phyloP scores from a whole-genome alignment of 1,140 invertebrate genomes.

The Trichonephila clavipes region DNA sequence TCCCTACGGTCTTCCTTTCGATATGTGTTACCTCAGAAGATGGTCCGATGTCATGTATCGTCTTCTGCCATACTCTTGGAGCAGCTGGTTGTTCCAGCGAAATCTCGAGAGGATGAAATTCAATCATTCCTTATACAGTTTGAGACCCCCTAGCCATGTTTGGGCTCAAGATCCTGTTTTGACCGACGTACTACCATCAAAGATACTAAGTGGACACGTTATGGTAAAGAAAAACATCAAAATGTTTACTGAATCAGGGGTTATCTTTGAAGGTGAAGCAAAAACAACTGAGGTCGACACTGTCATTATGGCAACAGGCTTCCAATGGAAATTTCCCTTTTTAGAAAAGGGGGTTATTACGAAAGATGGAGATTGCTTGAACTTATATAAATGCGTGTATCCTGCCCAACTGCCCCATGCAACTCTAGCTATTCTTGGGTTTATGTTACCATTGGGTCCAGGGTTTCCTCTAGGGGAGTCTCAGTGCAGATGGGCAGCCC shows the following conservation, averaged over 20 bases:
- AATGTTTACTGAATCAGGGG: conserved; percentile 79
- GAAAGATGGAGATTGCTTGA: conserved; percentile 63
- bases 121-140: conserved; percentile 81
- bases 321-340: conserved; percentile 78
- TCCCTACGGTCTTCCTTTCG: conserved; percentile 79
- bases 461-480: conserved; percentile 83
- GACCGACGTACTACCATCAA: conserved; percentile 83
- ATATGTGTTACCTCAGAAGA: conserved; percentile 63
- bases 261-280: conserved; percentile 79
- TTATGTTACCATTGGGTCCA: conserved; percentile 82
- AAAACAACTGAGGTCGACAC: conserved; percentile 50
- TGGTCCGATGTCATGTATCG: conserved; percentile 62
- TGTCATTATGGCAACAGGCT: conserved; percentile 78
- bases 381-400: conserved; percentile 79
- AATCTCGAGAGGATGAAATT: conserved; percentile 78
- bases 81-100: conserved; percentile 52
- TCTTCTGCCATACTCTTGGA: conserved; percentile 32
- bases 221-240: conserved; percentile 81
- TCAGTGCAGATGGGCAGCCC: conserved; percentile 78
- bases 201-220: conserved; percentile 80
- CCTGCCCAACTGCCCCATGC: conserved; percentile 79
- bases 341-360: conserved; percentile 43
- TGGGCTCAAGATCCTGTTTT: conserved; percentile 83
- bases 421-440: conserved; percentile 83
- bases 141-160: conserved; percentile 81